Evolutionary conservation across 2,888 invertebrate species (phyloP), one percentile per base, ranked within the genome.

Genomic region (Perithous albicinctus): DNA sequence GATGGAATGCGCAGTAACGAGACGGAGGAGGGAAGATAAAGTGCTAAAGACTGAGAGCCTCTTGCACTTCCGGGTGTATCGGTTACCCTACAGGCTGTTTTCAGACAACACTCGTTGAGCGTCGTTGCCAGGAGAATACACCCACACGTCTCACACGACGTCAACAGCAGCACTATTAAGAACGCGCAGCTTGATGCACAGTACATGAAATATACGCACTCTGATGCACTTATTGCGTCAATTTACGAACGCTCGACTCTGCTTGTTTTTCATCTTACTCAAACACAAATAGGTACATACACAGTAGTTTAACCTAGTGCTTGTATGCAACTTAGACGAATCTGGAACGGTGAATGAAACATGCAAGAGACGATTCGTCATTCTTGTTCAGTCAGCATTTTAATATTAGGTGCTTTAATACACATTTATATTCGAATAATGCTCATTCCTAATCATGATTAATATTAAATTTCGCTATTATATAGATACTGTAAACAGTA

Each of bases 11-110:
- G 51, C 41, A 18, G 8, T 20, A 66, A 64, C 6, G 41, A 38
- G 64, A 54, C 10, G 51, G 18, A 56, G 48, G 38, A 15, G 48
- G 12, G n/a, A 38, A 32, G 64, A 51, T 35, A 43, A 59, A 76
- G 66, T 63, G 80, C 32, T 23, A 61, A 26, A 70, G 41, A 70
- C 15, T 38, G 23, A 61, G 51, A 73, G 43, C 56, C 56, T 29
- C 29, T 69, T 51, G 66, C 72, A 76, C 67, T 77, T 80, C 80
- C 77, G 80, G 76, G 79, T n/a, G 26, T 79, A 79, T 79, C 79
- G 74, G 70, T 59, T 76, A 61, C 56, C 59, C 26, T 43, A 66
- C 26, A 29, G 72, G 66, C 77, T 77, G 80, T 73, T 77, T 80
- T 73, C 66, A 61, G 77, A 77, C 66, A 80, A 48, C 26, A 32